Evolutionary conservation across 1,140 invertebrate genomes (phyloP), one percentile per base, ranked within the genome.

Genomic region (Subanguina moxae): DNA sequence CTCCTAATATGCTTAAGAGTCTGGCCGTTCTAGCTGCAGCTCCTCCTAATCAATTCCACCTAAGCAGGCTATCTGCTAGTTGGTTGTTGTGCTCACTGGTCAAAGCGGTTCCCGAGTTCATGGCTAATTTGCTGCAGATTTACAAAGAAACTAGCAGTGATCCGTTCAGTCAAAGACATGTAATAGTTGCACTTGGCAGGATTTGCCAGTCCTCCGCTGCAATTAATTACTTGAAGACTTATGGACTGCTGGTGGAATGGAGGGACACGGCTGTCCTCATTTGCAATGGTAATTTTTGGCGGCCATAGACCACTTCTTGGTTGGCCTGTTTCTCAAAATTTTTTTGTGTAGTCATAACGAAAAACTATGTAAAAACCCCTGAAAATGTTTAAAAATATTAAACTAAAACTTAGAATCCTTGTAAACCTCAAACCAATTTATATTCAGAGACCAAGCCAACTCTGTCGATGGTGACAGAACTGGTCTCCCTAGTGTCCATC

Each of bases 51-150:
- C 32, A 38, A 38, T 11, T n/a, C 48, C 48, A 25, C 3, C 48
- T 52, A 8, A 52, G 3, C 48, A 52, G 17, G 48, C 21, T 30
- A 27, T 23, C 65, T 28, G 30, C 65, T 1, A 27, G 63, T 42
- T 72, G 70, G 70, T 61, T 72, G 23, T 48, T 72, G n/a, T 75
- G 72, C 25, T 43, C 70, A 0, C 46, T 72, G 25, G 70, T 27
- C 23, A n/a, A 71, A 15, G 57, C 61, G 15, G 30, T 48, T 17
- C 72, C 70, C 17, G 21, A 52, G 23, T 48, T 45, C 15, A 28
- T 74, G 52, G 19, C 25, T 21, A 19, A 56, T 23, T 17, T 72
- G 8, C 27, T 72, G 0, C 43, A 74, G 9, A 32, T 65, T 59
- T 65, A 65, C 25, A 25, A 43, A 0, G 28, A 28, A 28, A 11